Base-by-base conservation (phyloP, 2,113 vertebrate species). In the Chauna torquata region DNA sequence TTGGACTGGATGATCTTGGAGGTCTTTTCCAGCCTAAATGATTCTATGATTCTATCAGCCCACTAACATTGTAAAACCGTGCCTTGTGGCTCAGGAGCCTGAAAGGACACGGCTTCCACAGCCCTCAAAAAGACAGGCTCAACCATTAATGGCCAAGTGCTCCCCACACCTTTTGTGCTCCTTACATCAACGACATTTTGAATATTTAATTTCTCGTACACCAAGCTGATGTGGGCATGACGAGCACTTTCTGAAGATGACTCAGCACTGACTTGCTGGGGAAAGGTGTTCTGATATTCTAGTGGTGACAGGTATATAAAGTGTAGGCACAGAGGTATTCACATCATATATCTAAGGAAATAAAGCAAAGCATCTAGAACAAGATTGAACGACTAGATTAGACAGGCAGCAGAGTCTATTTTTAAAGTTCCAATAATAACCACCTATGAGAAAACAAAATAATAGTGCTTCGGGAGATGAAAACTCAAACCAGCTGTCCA, bases 381-480 rank as follows among this genome's bases (percentile, higher is more conserved):
- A 93, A 44, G 83, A 81, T 72, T 75, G 92, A 76, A 59, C 65
- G 3, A 93, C 83, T 16, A 94, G 82, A 92, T 86, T n/a, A 88
- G 62, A 86, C 45, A 96, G 93, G 83, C 34, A 92, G 52, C 61
- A 76, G 55, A 88, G 32, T 20, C 90, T 95, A 86, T 95, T 96
- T 96, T 86, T 94, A 77, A 92, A 75, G 50, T 55, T 88, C 90
- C 59, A 94, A 12, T 77, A 94, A 95, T 88, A 94, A 49, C 69
- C 52, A 91, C 28, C 69, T 86, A 81, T 52, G 44, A 94, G 82
- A 88, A 93, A 94, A 71, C 72, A 92, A 89, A 92, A n/a, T 12
- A 83, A 59, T 23, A 83, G 17, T 40, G 91, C 69, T 94, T 83
- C 5, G 1, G 77, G 83, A 94, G 52, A 82, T 64, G 42, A 72